Evolutionary conservation across 2,888 invertebrate species (phyloP), one percentile per base, ranked within the genome.

Genomic region (Didymodactylos carnosus): DNA sequence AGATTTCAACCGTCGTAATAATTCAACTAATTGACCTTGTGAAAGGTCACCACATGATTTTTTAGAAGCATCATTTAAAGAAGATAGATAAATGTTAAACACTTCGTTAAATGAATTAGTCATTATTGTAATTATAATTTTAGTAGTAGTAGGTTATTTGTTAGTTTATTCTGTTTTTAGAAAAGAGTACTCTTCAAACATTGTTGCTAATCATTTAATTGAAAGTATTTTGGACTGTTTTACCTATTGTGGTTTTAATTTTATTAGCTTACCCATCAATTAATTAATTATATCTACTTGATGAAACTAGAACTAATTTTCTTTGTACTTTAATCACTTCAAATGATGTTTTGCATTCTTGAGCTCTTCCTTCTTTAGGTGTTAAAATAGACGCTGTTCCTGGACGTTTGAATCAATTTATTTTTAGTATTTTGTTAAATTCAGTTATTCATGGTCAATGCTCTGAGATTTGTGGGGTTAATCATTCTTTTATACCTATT

Each of bases 391-490:
- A 85, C 78, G 84, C 83, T 70, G 78, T 83, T 69, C 83, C 83
- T 14, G 84, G 84, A 19, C 82, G 83, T 73, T 75, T 84, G 75
- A 84, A 84, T 76, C 82, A 83, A 85, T 84, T 80, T 71, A 86
- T 84, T 78, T 86, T 89, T 81, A 84, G 84, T 78, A 85, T 87
- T 78, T 88, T 86, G 77, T 87, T 87, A 3, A 85, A 88, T 0
- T 88, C 89, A 62, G 79, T 89, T 80, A 88, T 86, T 83, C 89
- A 84, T 83, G 89, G 89, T 0, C 89, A 90, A 87, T 90, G 89
- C 81, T 90, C 89, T 78, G 89, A 90, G 87, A 89, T 90, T 85
- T 90, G 89, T 84, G 89, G 89, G 0, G 87, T 88, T 73, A 89
- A 90, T 81, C 89, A 90, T 53, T 53, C 53, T 53, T 53, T 53